Conservation (phyloP, 2,113 vertebrate species). For the Acanthisitta chloris region DNA sequence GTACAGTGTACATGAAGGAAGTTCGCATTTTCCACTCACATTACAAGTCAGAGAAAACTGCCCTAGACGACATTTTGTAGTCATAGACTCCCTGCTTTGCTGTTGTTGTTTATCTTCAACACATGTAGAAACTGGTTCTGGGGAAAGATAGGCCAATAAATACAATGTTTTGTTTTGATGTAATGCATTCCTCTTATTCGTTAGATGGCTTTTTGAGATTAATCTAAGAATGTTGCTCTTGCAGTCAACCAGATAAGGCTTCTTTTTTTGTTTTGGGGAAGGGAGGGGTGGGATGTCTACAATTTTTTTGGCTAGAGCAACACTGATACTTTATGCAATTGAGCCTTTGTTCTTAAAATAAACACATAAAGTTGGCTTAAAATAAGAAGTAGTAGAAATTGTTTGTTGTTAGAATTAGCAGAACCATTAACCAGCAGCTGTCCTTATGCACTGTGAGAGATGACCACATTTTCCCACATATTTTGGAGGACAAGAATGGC, state of each 20-base stretch:
- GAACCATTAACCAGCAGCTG: constrained; percentile 33
- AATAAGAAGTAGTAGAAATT: constrained; percentile 14
- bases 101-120: constrained; percentile 13
- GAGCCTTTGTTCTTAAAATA: constrained; percentile 54
- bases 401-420: constrained; percentile 26
- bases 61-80: background rate
- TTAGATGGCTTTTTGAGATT: constrained; percentile 36
- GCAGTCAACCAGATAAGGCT: constrained; percentile 29
- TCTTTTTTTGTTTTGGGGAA: background rate
- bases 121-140: background rate
- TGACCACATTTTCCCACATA: background rate
- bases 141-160: background rate
- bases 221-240: constrained; percentile 32
- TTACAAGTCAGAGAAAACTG: background rate
- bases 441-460: background rate
- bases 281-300: background rate
- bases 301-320: background rate
- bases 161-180: background rate
- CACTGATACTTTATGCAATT: background rate
- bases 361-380: constrained; percentile 39
- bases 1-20: background rate
- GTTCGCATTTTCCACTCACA: background rate
- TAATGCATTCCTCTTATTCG: constrained; percentile 32
- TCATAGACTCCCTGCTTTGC: background rate
- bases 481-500: constrained; percentile 31